Evolutionary conservation across 2,888 invertebrate genomes (phyloP).

Genomic region (Ernsta delagoae): DNA sequence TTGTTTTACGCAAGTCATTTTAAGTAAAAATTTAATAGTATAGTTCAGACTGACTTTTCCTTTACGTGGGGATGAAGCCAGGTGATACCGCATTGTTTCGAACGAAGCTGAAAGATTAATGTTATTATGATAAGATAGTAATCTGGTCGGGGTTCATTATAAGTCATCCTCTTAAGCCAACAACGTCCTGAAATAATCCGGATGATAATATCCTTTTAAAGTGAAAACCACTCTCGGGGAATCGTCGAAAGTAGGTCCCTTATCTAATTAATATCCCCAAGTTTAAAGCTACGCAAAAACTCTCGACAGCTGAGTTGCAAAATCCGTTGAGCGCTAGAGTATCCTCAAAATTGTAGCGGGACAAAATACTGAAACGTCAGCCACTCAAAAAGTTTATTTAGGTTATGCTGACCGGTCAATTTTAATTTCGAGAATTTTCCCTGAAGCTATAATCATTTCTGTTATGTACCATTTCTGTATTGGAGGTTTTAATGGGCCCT

Average conservation of each 20-base stretch:
- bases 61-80: no score
- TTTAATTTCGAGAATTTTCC: not conserved
- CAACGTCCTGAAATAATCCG: not conserved
- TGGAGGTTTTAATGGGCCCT: no score
- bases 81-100: no score
- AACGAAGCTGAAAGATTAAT: not conserved
- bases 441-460: no score
- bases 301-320: constrained; percentile 24
- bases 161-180: not conserved
- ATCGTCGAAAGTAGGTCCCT: constrained; percentile 6
- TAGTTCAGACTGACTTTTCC: no score
- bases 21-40: no score
- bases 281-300: constrained; percentile 13
- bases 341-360: constrained; percentile 21
- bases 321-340: constrained; percentile 24
- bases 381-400: constrained; percentile 14
- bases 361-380: constrained; percentile 11
- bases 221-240: constrained; percentile 6
- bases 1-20: no score
- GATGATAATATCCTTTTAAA: constrained; percentile 1
- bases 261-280: constrained; percentile 22
- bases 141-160: not conserved
- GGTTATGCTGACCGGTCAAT: constrained; percentile 15
- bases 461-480: no score
- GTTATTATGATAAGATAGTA: not conserved